phyloP scores from a whole-genome alignment of 23 tunicate genomes.

The Halocynthia aurantium region DNA sequence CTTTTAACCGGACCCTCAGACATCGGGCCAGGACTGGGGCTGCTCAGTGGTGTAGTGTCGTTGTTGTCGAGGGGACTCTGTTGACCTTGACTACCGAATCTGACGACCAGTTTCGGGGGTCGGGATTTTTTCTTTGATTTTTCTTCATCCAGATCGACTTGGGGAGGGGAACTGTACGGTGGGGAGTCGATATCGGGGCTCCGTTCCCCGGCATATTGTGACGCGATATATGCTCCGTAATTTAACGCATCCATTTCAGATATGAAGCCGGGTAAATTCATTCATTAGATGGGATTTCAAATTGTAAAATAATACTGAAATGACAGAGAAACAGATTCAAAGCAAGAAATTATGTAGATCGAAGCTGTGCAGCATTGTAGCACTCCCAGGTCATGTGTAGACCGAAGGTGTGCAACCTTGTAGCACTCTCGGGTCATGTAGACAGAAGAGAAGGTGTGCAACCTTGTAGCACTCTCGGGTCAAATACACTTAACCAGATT shows the following conservation, averaged over 20 bases:
- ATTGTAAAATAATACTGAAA: no score
- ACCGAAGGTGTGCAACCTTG: no score
- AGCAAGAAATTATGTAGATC: no score
- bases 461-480: no score
- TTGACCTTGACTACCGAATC: not conserved
- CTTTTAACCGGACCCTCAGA: constrained; percentile 10
- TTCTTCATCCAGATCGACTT: constrained; percentile 2
- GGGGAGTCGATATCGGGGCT: constrained; percentile 5
- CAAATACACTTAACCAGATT: no score
- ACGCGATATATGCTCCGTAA: constrained; percentile 17
- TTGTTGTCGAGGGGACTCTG: not conserved
- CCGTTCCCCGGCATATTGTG: constrained; percentile 14
- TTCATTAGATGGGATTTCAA: no score
- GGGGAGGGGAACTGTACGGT: not conserved
- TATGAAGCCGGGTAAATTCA: no score
- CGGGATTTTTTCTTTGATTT: not conserved
- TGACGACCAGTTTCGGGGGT: not conserved
- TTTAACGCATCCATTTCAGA: constrained; percentile 16
- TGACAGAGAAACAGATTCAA: no score
- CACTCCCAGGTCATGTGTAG: no score
- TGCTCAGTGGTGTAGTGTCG: not conserved
- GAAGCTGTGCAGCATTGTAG: no score
- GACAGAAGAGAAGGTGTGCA: no score
- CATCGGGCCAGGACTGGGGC: constrained; percentile 14
- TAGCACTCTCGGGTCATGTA: no score